Base-by-base conservation (phyloP, 1,140 invertebrate species). In the Panagrolaimus sp. region DNA sequence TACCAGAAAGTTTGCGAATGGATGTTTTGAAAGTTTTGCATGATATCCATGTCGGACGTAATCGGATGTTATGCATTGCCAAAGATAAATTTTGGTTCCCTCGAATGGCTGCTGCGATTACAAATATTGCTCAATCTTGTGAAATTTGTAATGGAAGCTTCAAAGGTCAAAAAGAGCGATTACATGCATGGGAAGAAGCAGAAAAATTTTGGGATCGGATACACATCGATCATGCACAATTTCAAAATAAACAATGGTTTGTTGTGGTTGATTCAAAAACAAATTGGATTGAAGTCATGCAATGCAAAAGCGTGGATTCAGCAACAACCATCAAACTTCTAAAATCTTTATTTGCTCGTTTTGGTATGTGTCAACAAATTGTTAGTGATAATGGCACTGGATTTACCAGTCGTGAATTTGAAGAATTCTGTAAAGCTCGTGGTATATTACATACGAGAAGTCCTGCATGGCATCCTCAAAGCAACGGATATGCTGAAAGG, bases 61-160 rank as follows among this genome's bases (percentile, higher is more conserved):
- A 74, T 1, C 72, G 72, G 24, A 83, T 83, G 79, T 81, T 84
- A 69, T 46, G 66, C 1, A 43, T 81, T 5, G 81, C 79, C 12
- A 15, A 78, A 38, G 72, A 65, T 28, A 74, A 80, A 62, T 65
- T 81, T 17, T 63, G 63, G 63, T 63, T 63, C 12, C 63, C 63
- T 3, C 5, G 12, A 32, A 63, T 63, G 28, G 63, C 15, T 14
- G 3, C 15, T n/a, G 17, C 28, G 2, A 63, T 63, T 38, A 28
- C 15, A 12, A 44, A 32, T 3, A 52, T 52, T 2, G n/a, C 47
- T 2, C n/a, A 52, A 52, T 6, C 4, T 6, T 52, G 47, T 21
- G 24, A 52, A 10, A 14, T 2, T 2, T 52, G 47, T 14, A 17
- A 21, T 14, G 2, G 15, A 52, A 52, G 47, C 10, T 15, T 15